Base-by-base conservation (phyloP, 2,113 vertebrate genomes). In the Lampris megalopsis region DNA sequence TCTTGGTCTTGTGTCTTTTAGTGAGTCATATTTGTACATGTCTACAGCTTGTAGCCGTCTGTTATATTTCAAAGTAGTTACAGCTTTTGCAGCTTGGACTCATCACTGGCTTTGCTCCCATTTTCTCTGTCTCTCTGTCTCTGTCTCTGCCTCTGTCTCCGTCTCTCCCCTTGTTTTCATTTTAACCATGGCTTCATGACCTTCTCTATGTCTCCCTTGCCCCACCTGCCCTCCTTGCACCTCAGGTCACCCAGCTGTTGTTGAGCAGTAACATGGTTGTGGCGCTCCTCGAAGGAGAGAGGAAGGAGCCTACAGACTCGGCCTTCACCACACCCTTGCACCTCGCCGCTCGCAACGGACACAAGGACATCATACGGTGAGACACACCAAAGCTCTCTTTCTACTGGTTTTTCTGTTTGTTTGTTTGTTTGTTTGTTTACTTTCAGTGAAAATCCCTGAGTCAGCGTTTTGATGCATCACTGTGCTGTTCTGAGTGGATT, bases 261-360 rank as follows among this genome's bases (percentile, higher is more conserved):
- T 92, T 98, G 35, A 98, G 95, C 90, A 99, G 97, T 80, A 97
- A 98, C 86, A 94, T 99, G 82, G 96, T 96, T 0, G 96, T 96
- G 0, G 95, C 97, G 0, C 81, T 98, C 73, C 83, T 99, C 87
- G 97, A 99, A 63, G 97, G 97, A 0, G 96, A 98, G 48, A 95
- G 95, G 66, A 99, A 98, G 87, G 97, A 99, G 71, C 87, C 90
- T 0, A 93, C 94, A 0, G 97, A 99, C 88, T 95, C 96, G 1
- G 95, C 95, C 91, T 97, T 95, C 85, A 99, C 97, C 85, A 99
- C 97, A 0, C 97, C 97, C 0, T 92, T 99, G 52, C 98, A 99
- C 87, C 92, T 98, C 81, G 97, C 97, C 43, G 96, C 98, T 69
- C 97, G 98, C 82, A 99, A 99, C 0, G 98, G 98, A 54, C 98